Evolutionary conservation across 2,888 invertebrate genomes (phyloP).

Genomic region (Myopa tessellatipennis): DNA sequence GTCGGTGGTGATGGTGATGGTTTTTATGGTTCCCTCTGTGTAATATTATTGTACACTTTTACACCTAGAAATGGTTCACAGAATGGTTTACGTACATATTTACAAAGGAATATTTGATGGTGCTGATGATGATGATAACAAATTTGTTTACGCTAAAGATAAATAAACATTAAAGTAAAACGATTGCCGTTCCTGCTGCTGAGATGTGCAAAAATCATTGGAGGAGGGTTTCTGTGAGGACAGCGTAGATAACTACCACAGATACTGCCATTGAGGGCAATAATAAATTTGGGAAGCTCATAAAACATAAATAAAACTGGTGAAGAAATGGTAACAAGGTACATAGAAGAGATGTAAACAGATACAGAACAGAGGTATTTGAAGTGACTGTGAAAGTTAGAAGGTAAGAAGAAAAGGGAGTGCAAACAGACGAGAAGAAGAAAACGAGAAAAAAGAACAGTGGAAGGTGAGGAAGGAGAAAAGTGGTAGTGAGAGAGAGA

Average conservation of each 20-base stretch:
- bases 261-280: not conserved
- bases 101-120: not conserved
- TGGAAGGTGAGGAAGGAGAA: not conserved
- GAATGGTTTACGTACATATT: too few species aligned
- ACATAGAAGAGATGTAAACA: not conserved
- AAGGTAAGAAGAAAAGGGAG: too few species aligned
- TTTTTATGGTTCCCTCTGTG: not conserved
- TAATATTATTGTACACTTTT: constrained; percentile 29
- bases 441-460: not conserved
- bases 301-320: constrained; percentile 14
- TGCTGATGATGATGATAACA: constrained; percentile 9
- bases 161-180: constrained; percentile 11
- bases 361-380: not conserved
- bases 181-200: not conserved
- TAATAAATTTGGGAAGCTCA: constrained; percentile 23
- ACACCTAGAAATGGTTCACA: constrained; percentile 16
- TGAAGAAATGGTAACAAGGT: not conserved
- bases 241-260: not conserved
- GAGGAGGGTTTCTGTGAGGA: not conserved
- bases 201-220: not conserved
- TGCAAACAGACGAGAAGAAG: not conserved
- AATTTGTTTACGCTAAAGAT: constrained; percentile 29
- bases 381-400: too few species aligned
- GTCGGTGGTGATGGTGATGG: too few species aligned
- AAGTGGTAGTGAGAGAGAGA: too few species aligned